These are phyloP conservation scores for Drosophila aff. DNA, from an alignment of 1,140 invertebrate species.

Conservation along the genomic window DNA sequence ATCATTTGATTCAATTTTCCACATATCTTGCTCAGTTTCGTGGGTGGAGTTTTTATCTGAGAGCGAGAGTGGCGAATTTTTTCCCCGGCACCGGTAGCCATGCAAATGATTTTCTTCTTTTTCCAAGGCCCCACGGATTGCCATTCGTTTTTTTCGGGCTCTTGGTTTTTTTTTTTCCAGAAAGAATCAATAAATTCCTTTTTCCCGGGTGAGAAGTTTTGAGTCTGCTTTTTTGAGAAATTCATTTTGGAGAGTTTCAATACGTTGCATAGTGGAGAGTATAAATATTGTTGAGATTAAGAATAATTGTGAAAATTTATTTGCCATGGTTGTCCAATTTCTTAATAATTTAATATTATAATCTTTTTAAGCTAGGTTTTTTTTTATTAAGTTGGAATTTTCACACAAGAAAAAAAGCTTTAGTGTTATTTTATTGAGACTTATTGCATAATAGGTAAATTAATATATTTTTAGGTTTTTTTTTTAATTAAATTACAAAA, in stretches of 20 bases:
- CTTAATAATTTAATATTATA: neutral
- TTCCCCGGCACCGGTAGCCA: constrained; percentile 24
- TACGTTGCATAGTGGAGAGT: neutral
- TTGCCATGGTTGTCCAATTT: neutral
- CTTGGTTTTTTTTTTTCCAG: constrained; percentile 22
- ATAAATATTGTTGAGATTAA: neutral
- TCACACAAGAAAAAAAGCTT: no score
- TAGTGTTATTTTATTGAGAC: neutral
- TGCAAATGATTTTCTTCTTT: constrained; percentile 70
- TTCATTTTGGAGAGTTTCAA: constrained; percentile 20
- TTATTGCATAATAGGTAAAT: neutral
- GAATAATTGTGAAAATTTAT: neutral
- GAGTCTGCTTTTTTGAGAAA: constrained; percentile 28
- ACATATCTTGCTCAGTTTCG: constrained; percentile 33
- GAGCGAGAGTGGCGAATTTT: constrained; percentile 12
- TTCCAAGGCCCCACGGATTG: constrained; percentile 12
- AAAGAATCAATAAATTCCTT: constrained; percentile 76
- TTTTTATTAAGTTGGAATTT: no score
- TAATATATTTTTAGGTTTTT: neutral
- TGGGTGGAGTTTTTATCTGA: constrained; percentile 6
- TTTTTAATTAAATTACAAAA: no score
- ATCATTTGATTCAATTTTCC: constrained; percentile 78
- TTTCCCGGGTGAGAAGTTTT: constrained; percentile 51
- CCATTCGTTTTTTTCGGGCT: neutral
- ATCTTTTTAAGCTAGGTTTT: no score